Percentiles rank a stretch among this genome's conserved stretches.
Conservation (phyloP, 2,797 vertebrate genomes). For the Parambassis ranga region DNA sequence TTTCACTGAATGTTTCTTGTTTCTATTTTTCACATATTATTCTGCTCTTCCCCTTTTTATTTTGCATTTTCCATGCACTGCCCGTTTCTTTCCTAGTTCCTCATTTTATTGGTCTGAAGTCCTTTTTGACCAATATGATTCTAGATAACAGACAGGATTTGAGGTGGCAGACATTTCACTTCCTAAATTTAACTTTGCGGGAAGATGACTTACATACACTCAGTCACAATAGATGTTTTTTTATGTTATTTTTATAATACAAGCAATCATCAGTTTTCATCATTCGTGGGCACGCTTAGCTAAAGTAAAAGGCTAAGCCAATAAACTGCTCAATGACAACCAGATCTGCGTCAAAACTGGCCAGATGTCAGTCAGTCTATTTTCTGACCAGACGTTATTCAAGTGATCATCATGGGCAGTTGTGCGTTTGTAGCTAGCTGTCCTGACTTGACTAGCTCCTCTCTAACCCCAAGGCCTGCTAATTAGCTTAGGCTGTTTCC, state of each 20-base stretch:
- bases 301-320: not conserved
- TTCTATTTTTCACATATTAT: not conserved
- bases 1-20: not conserved
- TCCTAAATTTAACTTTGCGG: constrained; percentile 3
- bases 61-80: constrained; percentile 36
- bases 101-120: constrained; percentile 9
- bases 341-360: constrained; percentile 4
- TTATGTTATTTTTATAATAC: not conserved
- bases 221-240: not conserved
- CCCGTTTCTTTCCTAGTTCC: not conserved
- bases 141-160: not conserved
- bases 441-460: constrained; percentile 31
- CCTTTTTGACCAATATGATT: constrained; percentile 9
- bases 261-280: not conserved
- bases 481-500: constrained; percentile 71
- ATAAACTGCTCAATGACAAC: constrained; percentile 17
- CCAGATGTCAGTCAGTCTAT: not conserved
- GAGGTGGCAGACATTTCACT: constrained; percentile 10
- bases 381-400: constrained; percentile 27
- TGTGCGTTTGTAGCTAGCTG: constrained; percentile 10
- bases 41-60: not conserved
- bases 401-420: constrained; percentile 17
- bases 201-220: not conserved
- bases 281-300: not conserved
- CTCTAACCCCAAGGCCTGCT: constrained; percentile 19